phyloP scores from a whole-genome alignment of 2,888 invertebrate species.

The Catocala nupta region DNA sequence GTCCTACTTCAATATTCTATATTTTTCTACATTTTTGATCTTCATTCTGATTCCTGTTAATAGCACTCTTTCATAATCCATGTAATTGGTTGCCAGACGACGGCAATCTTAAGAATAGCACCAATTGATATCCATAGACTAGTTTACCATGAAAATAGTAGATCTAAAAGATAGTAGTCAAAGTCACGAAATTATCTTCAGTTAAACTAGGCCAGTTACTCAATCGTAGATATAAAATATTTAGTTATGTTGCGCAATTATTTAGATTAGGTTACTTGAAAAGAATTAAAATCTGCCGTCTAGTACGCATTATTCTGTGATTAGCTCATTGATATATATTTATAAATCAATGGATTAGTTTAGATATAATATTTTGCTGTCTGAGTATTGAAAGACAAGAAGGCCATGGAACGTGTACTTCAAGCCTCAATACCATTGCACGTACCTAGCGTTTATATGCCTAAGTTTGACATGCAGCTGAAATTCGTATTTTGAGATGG shows the following conservation, averaged over 20 bases:
- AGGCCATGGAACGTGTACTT: too few species aligned
- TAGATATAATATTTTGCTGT: too few species aligned
- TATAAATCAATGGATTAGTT: too few species aligned
- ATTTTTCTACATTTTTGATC: neutral
- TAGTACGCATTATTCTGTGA: too few species aligned
- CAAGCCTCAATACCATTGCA: too few species aligned
- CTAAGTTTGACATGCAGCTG: too few species aligned
- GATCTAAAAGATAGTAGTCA: neutral
- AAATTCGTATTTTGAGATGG: too few species aligned
- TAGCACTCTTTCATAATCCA: neutral
- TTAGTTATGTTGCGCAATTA: neutral
- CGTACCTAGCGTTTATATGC: too few species aligned
- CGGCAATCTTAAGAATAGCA: too few species aligned
- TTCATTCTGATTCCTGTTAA: neutral
- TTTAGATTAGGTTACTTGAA: neutral
- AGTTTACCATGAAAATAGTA: conserved; percentile 1
- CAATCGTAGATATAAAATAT: conserved; percentile 32
- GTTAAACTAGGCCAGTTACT: conserved; percentile 26
- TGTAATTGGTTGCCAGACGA: neutral
- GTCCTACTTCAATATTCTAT: neutral
- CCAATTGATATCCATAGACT: neutral
- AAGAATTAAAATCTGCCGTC: too few species aligned
- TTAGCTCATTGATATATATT: too few species aligned
- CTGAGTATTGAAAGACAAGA: too few species aligned
- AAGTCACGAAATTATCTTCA: conserved; percentile 3